Evolutionary conservation across 1,140 invertebrate genomes (phyloP), one percentile per base, ranked within the genome.

Genomic region (Drepana arcuata): DNA sequence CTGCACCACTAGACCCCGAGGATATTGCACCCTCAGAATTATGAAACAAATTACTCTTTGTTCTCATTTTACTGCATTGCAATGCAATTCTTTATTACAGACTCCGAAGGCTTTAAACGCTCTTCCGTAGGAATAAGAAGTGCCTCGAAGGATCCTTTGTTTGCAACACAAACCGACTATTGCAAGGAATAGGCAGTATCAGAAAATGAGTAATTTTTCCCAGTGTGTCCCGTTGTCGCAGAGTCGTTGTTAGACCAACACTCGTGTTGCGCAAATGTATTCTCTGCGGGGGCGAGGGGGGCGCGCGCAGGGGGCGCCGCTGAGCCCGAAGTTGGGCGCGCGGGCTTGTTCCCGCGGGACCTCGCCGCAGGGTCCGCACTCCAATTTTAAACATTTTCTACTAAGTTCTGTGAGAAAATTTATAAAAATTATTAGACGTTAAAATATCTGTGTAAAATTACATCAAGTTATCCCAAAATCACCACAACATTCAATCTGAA

Each of bases 211-310:
- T 73, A 70, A 71, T 74, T 77, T 80, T 79, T 80, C 59, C 50
- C 56, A 66, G 62, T 55, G 51, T 60, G 51, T 54, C 48, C 42
- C 59, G 69, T 60, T 71, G 70, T 79, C 69, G 66, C 71, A 75
- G 61, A 66, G 49, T 62, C 67, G 72, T 74, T 75, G 71, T 75
- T 71, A 72, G 66, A 63, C 68, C 66, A 72, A 58, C 71, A 64
- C 70, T 64, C 67, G 61, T 64, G 65, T 72, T 70, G 75, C 75
- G 73, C 70, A 80, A 80, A 78, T 80, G 72, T 80, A 78, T 80
- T 80, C 75, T 74, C 72, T 52, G 48, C 57, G 72, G 71, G 58
- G 47, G 57, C 47, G 53, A 48, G 52, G 52, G 59, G 55, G 64
- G 37, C 40, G 57, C 47, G 48, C 35, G 54, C 42, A 47, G 47